phyloP scores from a whole-genome alignment of 1,140 invertebrate genomes.

The Bathynomus jamesi region DNA sequence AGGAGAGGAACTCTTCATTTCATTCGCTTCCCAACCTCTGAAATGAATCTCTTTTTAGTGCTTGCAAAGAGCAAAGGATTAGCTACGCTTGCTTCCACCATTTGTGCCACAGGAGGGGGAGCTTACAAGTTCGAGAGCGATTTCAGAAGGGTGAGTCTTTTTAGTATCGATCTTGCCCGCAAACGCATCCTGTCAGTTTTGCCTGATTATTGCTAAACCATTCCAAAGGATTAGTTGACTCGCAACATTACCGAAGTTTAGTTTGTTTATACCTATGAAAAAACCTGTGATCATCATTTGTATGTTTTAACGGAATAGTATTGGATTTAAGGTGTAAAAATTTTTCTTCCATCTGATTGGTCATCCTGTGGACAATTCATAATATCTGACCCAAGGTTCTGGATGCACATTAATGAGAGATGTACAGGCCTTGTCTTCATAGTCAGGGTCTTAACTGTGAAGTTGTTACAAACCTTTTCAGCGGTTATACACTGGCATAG shows the following conservation, averaged over 20 bases:
- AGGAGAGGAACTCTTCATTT: conserved; percentile 87
- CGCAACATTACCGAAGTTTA: background rate
- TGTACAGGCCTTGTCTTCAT: no score
- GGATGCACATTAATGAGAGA: no score
- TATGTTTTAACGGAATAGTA: no score
- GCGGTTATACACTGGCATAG: no score
- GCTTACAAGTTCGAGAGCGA: conserved; percentile 96
- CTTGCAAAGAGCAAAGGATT: conserved; percentile 89
- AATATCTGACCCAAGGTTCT: no score
- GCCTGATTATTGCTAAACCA: no score
- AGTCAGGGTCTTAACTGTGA: no score
- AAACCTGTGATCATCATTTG: background rate
- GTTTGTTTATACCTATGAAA: no score
- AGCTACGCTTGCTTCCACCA: conserved; percentile 84
- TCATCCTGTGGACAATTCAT: no score
- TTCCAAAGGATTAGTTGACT: background rate
- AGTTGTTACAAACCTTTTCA: no score
- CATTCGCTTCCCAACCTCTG: conserved; percentile 91
- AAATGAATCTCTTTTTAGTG: conserved; percentile 89
- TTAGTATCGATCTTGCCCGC: background rate
- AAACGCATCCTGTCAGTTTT: no score
- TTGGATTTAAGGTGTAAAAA: no score
- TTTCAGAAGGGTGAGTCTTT: conserved; percentile 64
- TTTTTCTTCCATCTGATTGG: background rate
- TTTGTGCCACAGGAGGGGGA: conserved; percentile 96